Evolutionary conservation across 2,797 vertebrate species (phyloP), one percentile per base, ranked within the genome.

Genomic region (Channallabes apus): DNA sequence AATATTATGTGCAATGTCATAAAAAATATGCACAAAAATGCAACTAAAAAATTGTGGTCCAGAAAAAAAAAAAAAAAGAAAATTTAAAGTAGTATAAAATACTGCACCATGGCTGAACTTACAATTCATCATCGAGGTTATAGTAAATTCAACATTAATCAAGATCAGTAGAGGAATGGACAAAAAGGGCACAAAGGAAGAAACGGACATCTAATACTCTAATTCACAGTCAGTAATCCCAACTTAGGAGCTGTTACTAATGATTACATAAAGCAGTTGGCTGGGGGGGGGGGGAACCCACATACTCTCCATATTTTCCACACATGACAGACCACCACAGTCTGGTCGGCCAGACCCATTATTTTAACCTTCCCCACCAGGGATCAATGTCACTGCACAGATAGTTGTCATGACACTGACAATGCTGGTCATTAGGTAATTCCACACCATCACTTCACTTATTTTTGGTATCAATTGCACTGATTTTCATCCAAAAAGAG

Each of bases 151-250:
- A 85, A 85, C 77, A 84, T 72, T 72, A 67, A 90, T 86, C 59
- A 83, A 86, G 82, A 89, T 91, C 86, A 88, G 85, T 80, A 90
- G 84, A 90, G 69, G 77, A 82, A 85, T 61, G 84, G 73, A 61
- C 73, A 72, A 80, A 69, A 68, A 64, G 20, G 12, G 22, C 64
- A 32, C 82, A 84, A 76, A 86, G 46, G 71, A 68, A 29, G 27
- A 83, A 84, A 86, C 80, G 29, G 83, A 72, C 56, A 86, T 87
- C 87, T 71, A 72, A 86, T 67, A 86, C 87, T 86, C 80, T 84
- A 88, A 85, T 89, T 92, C 91, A 92, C 91, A 92, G 91, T 90
- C 86, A 85, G 87, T 90, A 80, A 88, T 89, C 75, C 86, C 88
- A 87, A 61, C 71, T 87, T 86, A 84, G 86, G 82, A 82, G 83